phyloP scores from a whole-genome alignment of 2,113 vertebrate species.

The Noturus placidus region DNA sequence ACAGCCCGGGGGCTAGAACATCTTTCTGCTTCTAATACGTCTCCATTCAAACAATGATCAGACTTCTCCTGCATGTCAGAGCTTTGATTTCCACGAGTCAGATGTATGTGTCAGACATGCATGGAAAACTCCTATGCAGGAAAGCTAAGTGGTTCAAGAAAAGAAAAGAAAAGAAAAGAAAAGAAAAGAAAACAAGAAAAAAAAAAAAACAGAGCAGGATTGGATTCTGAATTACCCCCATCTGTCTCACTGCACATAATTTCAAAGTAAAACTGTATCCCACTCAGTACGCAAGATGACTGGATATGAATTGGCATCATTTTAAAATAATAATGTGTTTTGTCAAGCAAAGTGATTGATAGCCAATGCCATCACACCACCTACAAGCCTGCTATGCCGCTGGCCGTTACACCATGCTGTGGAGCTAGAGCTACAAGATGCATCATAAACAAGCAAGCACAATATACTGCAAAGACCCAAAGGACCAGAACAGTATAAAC shows the following conservation, averaged over 20 bases:
- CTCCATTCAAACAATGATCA: slow-evolving; percentile 1
- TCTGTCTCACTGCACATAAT: slow-evolving; percentile 4
- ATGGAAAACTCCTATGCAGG: background rate
- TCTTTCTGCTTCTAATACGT: slow-evolving; percentile 4
- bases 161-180: background rate
- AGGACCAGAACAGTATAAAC: background rate
- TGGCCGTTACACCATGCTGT: background rate
- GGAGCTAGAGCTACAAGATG: background rate
- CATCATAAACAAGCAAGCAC: slow-evolving; percentile 11
- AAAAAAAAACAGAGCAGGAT: background rate
- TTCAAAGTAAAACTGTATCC: slow-evolving; percentile 1
- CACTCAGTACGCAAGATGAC: slow-evolving; percentile 6
- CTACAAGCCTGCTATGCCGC: background rate
- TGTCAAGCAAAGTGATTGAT: background rate
- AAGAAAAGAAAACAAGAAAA: background rate
- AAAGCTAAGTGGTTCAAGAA: background rate
- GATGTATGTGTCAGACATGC: background rate
- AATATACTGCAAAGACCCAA: background rate
- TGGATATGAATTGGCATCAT: background rate
- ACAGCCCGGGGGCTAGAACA: slow-evolving; percentile 16
- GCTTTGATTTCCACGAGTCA: background rate
- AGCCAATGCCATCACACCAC: background rate
- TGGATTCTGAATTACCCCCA: background rate
- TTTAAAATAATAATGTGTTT: background rate
- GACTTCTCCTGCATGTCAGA: background rate